These are phyloP conservation scores for Periparus ater DNA, from an alignment of 2,797 vertebrate genomes.

Conservation along the genomic window DNA sequence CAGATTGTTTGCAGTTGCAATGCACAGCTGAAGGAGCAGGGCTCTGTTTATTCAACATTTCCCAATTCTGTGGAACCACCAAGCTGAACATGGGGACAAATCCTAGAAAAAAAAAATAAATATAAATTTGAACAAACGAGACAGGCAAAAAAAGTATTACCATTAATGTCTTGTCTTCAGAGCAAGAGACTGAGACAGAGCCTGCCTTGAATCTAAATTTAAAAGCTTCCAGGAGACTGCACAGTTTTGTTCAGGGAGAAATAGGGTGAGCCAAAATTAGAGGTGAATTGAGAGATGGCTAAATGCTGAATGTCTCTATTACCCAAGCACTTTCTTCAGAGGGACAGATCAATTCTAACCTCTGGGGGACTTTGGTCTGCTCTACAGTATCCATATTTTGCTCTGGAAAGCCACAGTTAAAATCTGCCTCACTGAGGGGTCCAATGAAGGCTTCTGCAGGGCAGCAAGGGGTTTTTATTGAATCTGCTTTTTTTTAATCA, in stretches of 20 bases:
- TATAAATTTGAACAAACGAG: background rate
- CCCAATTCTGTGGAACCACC: background rate
- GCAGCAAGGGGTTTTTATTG: background rate
- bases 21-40: background rate
- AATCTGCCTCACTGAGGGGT: background rate
- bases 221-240: background rate
- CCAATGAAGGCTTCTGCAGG: background rate
- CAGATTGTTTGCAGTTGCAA: background rate
- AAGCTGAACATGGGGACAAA: background rate
- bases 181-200: background rate
- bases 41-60: background rate
- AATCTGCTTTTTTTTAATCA: background rate
- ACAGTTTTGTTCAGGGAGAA: background rate
- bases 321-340: background rate
- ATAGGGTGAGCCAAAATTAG: background rate
- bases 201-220: background rate
- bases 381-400: background rate
- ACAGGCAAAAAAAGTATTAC: background rate
- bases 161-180: background rate
- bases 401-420: background rate
- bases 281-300: constrained; percentile 20
- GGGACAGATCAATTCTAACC: background rate
- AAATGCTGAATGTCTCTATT: background rate
- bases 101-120: background rate
- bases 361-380: background rate